phyloP scores from a whole-genome alignment of 2,113 vertebrate species.

The Sapajus apella region DNA sequence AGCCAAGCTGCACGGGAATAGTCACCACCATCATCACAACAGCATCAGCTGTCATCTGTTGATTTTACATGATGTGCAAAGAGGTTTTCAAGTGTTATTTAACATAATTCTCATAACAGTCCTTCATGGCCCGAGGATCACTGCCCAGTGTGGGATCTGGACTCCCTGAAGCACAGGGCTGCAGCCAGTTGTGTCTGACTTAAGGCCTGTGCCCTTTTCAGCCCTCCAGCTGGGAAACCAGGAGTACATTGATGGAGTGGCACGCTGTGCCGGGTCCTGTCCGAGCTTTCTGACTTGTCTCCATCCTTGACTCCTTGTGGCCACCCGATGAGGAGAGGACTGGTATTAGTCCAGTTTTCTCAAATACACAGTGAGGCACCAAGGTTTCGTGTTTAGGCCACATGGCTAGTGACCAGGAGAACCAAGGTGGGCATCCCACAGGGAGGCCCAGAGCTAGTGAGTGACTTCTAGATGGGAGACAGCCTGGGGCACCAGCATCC shows the following conservation, averaged over 20 bases:
- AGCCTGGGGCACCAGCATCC: neutral
- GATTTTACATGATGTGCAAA: neutral
- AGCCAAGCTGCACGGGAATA: neutral
- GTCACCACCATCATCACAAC: neutral
- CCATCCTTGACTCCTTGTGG: neutral
- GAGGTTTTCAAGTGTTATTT: neutral
- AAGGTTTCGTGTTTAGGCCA: neutral
- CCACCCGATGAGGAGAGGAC: neutral
- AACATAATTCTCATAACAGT: neutral
- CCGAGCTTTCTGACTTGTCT: neutral
- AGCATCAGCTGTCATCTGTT: neutral
- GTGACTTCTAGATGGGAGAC: conserved; percentile 34
- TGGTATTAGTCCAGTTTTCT: neutral
- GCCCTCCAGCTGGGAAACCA: neutral
- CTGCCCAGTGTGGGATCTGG: neutral
- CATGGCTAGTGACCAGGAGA: neutral
- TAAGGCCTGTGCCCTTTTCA: neutral
- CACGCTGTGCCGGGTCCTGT: neutral
- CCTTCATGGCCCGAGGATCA: neutral
- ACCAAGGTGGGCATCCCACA: neutral
- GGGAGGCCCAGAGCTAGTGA: neutral
- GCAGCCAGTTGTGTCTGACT: neutral
- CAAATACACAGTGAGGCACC: neutral
- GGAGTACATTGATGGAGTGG: rapidly evolving
- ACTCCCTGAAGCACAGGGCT: neutral